Evolutionary conservation across 1,140 invertebrate genomes (phyloP), one percentile per base, ranked within the genome.

Genomic region (Drosophila triauraria): DNA sequence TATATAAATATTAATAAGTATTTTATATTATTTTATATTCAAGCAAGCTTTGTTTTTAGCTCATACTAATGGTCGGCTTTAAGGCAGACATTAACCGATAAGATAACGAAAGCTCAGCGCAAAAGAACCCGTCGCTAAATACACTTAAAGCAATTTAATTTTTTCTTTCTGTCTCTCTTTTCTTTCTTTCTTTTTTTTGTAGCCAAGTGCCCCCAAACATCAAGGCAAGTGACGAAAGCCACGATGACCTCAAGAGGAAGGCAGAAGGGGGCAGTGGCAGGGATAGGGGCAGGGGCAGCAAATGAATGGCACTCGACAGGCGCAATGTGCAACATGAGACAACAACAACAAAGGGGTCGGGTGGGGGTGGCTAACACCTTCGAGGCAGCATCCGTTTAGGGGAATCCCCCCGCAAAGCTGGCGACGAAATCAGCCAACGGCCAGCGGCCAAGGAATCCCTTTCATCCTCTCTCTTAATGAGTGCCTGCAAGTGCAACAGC

Each of bases 271-370:
- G 44, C 23, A 20, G 43, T 4, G 30, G 13, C 20, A 6, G n/a
- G 7, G 32, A 51, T n/a, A 6, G n/a, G 10, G 32, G 53, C 25
- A 32, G 15, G 25, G 57, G 54, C 50, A 35, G 48, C 46, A 77
- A 87, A 78, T 90, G 81, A 88, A 84, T 88, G 85, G 60, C 80
- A 64, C 84, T 87, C 77, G 84, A 84, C 80, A 80, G 85, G 74
- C 80, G 84, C 80, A 84, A 90, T 81, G 64, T 83, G 85, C 84
- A 87, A 90, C 80, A 84, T 69, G 63, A 77, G 76, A 51, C 62
- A 61, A 57, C 57, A 78, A 44, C 48, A 75, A 35, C 72, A 67
- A 65, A 54, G 63, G 58, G 42, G 30, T 7, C 35, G 17, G n/a
- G 30, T 3, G 17, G 27, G 9, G 10, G 35, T 47, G 44, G 48